These are phyloP conservation scores for Toxotes jaculatrix DNA, from an alignment of 2,113 vertebrate species.

Conservation along the genomic window DNA sequence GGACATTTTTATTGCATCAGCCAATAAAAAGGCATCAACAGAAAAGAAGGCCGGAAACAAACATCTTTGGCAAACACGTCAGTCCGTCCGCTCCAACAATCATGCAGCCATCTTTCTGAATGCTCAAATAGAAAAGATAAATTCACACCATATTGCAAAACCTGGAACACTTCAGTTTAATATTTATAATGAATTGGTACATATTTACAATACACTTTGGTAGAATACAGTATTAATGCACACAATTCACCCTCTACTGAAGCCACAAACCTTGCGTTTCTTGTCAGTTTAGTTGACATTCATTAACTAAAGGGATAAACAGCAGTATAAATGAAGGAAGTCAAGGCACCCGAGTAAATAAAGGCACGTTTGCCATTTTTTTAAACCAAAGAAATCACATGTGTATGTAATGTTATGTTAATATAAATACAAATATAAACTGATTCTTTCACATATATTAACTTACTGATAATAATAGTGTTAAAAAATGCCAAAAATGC, in stretches of 20 bases:
- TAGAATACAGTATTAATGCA: slow-evolving; percentile 51
- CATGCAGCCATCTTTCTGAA: slow-evolving; percentile 48
- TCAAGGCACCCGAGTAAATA: slow-evolving; percentile 29
- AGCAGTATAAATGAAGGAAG: background rate
- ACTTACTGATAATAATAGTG: too few relatives aligned
- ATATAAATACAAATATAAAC: slow-evolving; percentile 27
- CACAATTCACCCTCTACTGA: slow-evolving; percentile 31
- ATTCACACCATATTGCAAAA: slow-evolving; percentile 62
- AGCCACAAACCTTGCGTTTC: slow-evolving; percentile 35
- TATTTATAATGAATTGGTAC: slow-evolving; percentile 48
- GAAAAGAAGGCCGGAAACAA: slow-evolving; percentile 41
- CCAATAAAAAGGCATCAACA: slow-evolving; percentile 73
- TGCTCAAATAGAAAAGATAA: slow-evolving; percentile 67
- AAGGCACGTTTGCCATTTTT: slow-evolving; percentile 21
- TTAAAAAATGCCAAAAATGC: background rate
- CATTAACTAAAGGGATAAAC: slow-evolving; percentile 44
- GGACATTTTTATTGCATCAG: slow-evolving; percentile 76
- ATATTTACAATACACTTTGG: slow-evolving; percentile 72
- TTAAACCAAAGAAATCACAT: slow-evolving; percentile 17
- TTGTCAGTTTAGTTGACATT: slow-evolving; percentile 49
- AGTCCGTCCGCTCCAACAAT: slow-evolving; percentile 27
- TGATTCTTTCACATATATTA: background rate
- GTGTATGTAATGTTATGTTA: slow-evolving; percentile 34
- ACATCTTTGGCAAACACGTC: slow-evolving; percentile 45
- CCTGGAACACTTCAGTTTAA: slow-evolving; percentile 57